These are phyloP conservation scores for Pollenia amentaria DNA, from an alignment of 2,888 invertebrate genomes.

Conservation along the genomic window DNA sequence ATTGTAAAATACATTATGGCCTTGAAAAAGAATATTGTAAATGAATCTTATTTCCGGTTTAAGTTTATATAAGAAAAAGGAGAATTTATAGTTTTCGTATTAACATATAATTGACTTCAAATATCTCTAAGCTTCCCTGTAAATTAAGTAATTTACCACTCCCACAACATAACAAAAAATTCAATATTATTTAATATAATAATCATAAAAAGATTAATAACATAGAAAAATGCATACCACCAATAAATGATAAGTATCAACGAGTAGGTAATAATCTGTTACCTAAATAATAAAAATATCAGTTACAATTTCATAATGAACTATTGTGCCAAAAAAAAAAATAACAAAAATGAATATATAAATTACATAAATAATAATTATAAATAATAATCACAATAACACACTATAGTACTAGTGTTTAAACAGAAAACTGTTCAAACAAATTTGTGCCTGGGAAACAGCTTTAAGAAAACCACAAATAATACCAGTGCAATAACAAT, in stretches of 20 bases:
- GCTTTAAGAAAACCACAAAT: constrained; percentile 31
- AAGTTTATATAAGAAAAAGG: no score
- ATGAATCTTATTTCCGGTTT: no score
- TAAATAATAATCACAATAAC: constrained; percentile 26
- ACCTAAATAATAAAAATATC: constrained; percentile 3
- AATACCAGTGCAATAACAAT: constrained; percentile 17
- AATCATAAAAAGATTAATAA: constrained; percentile 10
- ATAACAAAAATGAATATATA: not conserved
- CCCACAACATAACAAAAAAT: not conserved
- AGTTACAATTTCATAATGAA: constrained; percentile 12
- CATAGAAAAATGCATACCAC: constrained; percentile 4
- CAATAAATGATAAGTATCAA: not conserved
- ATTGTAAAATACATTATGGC: no score
- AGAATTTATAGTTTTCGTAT: no score
- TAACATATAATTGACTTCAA: no score
- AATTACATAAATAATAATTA: constrained; percentile 22
- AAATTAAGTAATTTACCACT: not conserved
- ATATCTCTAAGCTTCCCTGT: no score
- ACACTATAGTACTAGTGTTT: not conserved
- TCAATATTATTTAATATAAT: not conserved
- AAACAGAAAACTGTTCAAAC: not conserved
- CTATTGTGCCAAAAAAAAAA: constrained; percentile 5
- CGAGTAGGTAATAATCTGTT: not conserved
- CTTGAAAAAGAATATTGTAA: no score
- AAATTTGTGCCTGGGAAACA: constrained; percentile 45